Conservation (phyloP, 2,888 invertebrate species). For the Heliconius hortense region DNA sequence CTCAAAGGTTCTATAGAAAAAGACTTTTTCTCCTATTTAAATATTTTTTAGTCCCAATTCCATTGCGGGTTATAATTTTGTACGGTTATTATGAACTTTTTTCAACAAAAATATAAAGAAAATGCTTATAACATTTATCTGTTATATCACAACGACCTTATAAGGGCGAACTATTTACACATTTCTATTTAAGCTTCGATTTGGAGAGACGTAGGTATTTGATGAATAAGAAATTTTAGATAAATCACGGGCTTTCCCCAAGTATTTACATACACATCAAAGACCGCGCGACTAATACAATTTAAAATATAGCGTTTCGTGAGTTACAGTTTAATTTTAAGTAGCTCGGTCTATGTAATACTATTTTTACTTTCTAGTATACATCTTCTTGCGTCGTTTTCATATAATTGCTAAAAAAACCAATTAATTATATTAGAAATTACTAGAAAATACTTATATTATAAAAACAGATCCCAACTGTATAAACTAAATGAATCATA, state of each 20-base stretch:
- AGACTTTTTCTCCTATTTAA: background rate
- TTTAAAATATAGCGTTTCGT: conserved; percentile 3
- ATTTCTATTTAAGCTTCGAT: background rate
- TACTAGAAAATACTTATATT: no score
- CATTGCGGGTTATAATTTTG: background rate
- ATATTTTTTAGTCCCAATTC: background rate
- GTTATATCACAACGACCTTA: background rate
- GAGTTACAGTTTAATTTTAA: background rate
- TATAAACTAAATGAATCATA: no score
- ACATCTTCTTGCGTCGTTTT: background rate
- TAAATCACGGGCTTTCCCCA: conserved; percentile 15
- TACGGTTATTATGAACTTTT: background rate
- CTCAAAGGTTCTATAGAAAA: background rate
- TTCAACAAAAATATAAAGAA: background rate
- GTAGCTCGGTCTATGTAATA: background rate
- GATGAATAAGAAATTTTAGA: background rate
- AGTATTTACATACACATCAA: background rate
- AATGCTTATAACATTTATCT: background rate
- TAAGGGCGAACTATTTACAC: background rate
- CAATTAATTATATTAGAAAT: no score
- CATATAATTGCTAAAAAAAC: background rate
- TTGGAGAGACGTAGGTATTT: background rate
- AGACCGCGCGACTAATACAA: background rate
- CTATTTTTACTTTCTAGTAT: background rate
- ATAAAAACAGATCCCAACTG: no score